These are phyloP conservation scores for Strongylocentrotus purpuratus DNA, from an alignment of 35 echinoderm and acorn worm species.

Conservation along the genomic window DNA sequence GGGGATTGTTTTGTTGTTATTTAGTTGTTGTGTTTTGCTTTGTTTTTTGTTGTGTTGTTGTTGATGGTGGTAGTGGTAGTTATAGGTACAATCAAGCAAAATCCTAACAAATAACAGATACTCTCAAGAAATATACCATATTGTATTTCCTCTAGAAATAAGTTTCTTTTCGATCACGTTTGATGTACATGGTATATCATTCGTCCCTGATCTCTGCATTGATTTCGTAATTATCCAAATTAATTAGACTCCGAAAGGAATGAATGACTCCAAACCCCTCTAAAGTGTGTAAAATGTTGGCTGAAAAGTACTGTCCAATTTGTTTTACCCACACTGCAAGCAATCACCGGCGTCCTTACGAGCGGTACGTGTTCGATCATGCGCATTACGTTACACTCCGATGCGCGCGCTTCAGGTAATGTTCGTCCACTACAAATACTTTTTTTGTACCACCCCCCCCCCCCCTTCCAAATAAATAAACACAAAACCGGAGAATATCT, in stretches of 20 bases:
- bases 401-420: slow-evolving; percentile 1
- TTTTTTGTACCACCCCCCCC: not conserved
- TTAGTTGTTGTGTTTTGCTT: no score
- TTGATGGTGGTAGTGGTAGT: no score
- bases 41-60: no score
- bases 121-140: no score
- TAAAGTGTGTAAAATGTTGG: not conserved
- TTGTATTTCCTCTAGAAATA: no score
- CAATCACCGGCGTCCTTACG: not conserved
- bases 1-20: no score
- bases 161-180: no score
- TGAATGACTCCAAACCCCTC: not conserved
- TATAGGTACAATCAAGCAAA: no score
- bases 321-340: not conserved
- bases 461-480: not conserved
- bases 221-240: not conserved
- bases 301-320: slow-evolving; percentile 1
- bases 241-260: not conserved
- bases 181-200: no score
- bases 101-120: no score
- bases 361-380: not conserved
- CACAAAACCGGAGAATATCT: not conserved
- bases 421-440: not conserved
- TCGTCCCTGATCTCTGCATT: not conserved
- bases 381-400: not conserved